phyloP scores from a whole-genome alignment of 2,113 vertebrate genomes.

The Alouatta palliata region DNA sequence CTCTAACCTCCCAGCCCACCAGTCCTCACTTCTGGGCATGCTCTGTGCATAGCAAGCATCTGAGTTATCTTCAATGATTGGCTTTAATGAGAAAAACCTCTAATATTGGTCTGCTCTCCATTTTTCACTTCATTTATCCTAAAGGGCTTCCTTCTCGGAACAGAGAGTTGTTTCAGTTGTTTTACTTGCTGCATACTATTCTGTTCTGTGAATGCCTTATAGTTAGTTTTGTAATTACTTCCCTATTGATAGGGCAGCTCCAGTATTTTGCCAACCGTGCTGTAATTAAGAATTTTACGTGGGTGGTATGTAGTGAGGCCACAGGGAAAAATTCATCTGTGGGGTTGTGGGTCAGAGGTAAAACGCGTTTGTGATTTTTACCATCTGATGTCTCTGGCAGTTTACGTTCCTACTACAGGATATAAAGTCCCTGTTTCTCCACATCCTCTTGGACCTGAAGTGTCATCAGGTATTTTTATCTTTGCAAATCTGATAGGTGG shows the following conservation, averaged over 20 bases:
- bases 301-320: accelerated
- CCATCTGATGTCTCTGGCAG: accelerated
- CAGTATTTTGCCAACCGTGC: not conserved
- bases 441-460: too few relatives aligned
- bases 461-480: not conserved
- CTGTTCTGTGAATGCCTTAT: not conserved
- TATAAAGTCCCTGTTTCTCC: accelerated
- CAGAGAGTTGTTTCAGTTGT: not conserved
- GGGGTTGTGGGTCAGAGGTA: not conserved
- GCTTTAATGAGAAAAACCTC: not conserved
- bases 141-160: accelerated
- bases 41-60: not conserved
- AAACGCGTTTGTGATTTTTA: accelerated
- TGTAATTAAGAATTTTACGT: too few relatives aligned
- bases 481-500: not conserved
- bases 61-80: accelerated
- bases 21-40: too few relatives aligned
- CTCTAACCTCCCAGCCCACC: not conserved
- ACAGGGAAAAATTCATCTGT: accelerated
- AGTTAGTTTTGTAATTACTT: not conserved
- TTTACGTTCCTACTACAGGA: accelerated
- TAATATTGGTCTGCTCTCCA: not conserved
- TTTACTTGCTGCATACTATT: accelerated
- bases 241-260: accelerated
- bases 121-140: not conserved